phyloP scores from a whole-genome alignment of 2,797 vertebrate genomes.

The Cossypha polioptera region DNA sequence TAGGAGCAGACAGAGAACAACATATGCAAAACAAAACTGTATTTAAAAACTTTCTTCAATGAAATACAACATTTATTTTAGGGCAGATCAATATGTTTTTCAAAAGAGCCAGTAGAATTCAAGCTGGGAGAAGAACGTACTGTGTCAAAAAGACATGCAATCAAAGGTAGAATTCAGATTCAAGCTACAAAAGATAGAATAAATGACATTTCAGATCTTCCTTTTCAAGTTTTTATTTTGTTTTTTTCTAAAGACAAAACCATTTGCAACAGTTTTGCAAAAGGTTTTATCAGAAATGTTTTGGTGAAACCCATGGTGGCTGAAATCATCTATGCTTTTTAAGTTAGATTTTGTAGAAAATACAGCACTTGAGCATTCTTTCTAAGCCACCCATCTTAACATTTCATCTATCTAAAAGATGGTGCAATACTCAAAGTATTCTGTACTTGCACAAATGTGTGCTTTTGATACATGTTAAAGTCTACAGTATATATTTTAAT shows the following conservation, averaged over 20 bases:
- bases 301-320: neutral
- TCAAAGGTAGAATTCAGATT: neutral
- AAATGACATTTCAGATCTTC: neutral
- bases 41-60: neutral
- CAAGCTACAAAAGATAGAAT: neutral
- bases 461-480: neutral
- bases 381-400: neutral
- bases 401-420: neutral
- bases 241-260: neutral
- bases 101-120: neutral
- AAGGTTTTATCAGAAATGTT: neutral
- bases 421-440: neutral
- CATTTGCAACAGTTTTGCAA: neutral
- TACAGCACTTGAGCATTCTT: neutral
- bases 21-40: slow-evolving; percentile 7
- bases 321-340: neutral
- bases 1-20: slow-evolving; percentile 8
- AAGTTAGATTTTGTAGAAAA: neutral
- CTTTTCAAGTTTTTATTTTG: neutral
- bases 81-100: neutral
- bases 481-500: neutral
- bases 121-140: neutral
- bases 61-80: neutral
- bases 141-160: neutral
- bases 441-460: neutral